These are phyloP conservation scores for Poeciliopsis turrubarensis DNA, from an alignment of 2,113 vertebrate genomes.

Conservation along the genomic window DNA sequence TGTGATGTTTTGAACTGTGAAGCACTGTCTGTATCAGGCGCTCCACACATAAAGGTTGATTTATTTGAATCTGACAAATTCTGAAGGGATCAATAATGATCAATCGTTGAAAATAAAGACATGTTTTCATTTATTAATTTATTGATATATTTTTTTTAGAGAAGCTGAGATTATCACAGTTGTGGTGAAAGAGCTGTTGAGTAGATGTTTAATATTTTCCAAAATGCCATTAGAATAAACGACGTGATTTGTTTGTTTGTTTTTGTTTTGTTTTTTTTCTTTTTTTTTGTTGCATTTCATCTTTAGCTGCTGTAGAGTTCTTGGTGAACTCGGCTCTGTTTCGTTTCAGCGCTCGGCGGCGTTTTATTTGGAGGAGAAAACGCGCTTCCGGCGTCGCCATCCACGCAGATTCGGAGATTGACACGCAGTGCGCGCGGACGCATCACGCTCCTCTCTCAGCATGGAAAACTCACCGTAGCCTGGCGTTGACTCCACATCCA, in stretches of 20 bases:
- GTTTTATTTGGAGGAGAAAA: background rate
- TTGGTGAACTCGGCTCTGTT: too few species aligned
- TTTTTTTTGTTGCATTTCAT: background rate
- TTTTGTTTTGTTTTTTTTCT: background rate
- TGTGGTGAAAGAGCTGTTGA: too few species aligned
- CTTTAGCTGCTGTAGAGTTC: background rate
- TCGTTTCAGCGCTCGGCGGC: too few species aligned
- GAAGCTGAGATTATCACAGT: background rate
- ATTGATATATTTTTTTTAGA: background rate
- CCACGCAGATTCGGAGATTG: background rate
- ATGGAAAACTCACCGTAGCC: slow-evolving; percentile 63
- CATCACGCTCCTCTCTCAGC: slow-evolving; percentile 56
- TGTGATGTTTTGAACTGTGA: too few species aligned
- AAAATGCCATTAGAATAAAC: background rate
- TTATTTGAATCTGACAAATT: too few species aligned
- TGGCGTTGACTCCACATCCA: slow-evolving; percentile 11
- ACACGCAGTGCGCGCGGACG: slow-evolving; percentile 6
- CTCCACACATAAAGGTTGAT: too few species aligned
- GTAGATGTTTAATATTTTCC: background rate
- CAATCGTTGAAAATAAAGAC: too few species aligned
- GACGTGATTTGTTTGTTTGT: background rate
- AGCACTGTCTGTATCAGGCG: too few species aligned
- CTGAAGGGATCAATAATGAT: too few species aligned
- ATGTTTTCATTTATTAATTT: too few species aligned
- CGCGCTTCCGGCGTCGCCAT: slow-evolving; percentile 41